Conservation (phyloP, 2,888 invertebrate genomes). For the Crepidodera aurea region DNA sequence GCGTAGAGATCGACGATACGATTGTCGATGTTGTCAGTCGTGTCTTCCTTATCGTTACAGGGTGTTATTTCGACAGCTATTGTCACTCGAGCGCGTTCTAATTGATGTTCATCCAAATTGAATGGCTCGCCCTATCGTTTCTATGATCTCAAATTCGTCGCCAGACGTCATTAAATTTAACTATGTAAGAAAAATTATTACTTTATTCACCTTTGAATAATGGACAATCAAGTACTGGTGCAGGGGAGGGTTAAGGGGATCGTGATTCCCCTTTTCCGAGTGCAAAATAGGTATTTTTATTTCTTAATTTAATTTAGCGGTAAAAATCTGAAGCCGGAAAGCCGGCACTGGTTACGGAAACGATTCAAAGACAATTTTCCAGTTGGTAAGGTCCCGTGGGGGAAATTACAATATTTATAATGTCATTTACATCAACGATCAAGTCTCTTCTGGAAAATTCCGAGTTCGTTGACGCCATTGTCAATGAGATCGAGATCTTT, state of each 20-base stretch:
- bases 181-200: neutral
- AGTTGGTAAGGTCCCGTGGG: slow-evolving; percentile 49
- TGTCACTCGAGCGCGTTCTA: slow-evolving; percentile 52
- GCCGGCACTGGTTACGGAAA: neutral
- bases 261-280: no score
- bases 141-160: neutral
- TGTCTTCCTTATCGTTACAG: slow-evolving; percentile 47
- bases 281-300: no score
- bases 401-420: slow-evolving; percentile 60
- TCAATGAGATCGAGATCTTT: slow-evolving; percentile 19
- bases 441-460: slow-evolving; percentile 51
- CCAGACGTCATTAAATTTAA: neutral
- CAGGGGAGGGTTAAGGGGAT: no score
- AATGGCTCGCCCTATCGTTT: neutral
- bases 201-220: no score
- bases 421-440: slow-evolving; percentile 58
- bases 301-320: no score
- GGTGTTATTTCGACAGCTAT: slow-evolving; percentile 53
- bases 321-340: slow-evolving; percentile 29
- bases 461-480: slow-evolving; percentile 52
- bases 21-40: slow-evolving; percentile 44
- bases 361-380: slow-evolving; percentile 50
- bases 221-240: no score
- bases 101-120: slow-evolving; percentile 50
- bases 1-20: slow-evolving; percentile 50